These are phyloP conservation scores for Palloptera scutellata DNA, from an alignment of 2,888 invertebrate species.

Conservation along the genomic window DNA sequence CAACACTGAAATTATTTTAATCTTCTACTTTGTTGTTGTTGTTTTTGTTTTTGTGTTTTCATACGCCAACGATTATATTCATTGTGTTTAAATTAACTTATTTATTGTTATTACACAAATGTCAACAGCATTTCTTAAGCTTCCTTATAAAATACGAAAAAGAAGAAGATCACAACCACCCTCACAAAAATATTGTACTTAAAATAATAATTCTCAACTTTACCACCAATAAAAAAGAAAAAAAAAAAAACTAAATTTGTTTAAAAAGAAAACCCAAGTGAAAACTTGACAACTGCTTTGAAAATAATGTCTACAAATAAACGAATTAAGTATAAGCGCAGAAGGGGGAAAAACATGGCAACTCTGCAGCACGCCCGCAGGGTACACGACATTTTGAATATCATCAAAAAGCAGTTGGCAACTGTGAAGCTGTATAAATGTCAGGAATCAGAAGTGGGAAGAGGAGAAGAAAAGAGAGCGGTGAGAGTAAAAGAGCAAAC, in stretches of 20 bases:
- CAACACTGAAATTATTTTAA: too few species aligned
- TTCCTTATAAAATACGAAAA: too few species aligned
- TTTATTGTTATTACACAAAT: constrained; percentile 22
- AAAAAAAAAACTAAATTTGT: neutral
- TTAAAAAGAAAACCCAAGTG: neutral
- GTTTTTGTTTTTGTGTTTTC: neutral
- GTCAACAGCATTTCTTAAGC: constrained; percentile 4
- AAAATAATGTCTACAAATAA: constrained; percentile 27
- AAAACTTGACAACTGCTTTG: constrained; percentile 25
- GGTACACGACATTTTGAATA: neutral
- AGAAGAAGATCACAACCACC: neutral
- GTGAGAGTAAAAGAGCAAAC: neutral
- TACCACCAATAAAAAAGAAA: constrained; percentile 1
- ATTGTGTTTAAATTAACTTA: constrained; percentile 27
- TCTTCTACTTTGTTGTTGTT: neutral
- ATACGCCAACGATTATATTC: constrained; percentile 13
- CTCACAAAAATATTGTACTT: neutral
- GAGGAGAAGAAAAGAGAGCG: neutral
- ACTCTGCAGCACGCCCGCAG: neutral
- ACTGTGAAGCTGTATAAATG: neutral
- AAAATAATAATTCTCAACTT: constrained; percentile 3
- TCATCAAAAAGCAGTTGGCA: constrained; percentile 13
- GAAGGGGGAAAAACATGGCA: neutral
- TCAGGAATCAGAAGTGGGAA: neutral
- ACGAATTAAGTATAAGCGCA: constrained; percentile 28